Evolutionary conservation across 1,140 invertebrate species (phyloP).

Genomic region (Frieseomelitta varia): DNA sequence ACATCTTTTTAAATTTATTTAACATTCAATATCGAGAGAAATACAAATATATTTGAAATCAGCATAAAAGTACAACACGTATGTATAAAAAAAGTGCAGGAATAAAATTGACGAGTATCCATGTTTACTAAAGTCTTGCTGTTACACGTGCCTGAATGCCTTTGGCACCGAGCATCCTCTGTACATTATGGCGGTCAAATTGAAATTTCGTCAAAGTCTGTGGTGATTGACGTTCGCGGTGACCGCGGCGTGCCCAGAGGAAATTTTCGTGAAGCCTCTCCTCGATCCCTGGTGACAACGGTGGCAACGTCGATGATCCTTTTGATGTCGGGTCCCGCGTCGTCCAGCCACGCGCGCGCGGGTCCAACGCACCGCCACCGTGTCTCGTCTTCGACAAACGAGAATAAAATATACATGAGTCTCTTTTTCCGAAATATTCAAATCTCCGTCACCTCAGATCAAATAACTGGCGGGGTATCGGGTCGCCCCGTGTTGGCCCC

Average conservation of each 20-base stretch:
- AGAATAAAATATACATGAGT: constrained; percentile 81
- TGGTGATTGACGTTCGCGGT: background rate
- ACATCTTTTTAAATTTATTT: too few species aligned
- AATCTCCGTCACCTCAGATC: constrained; percentile 76
- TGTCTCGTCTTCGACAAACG: constrained; percentile 39
- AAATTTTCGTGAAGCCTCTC: background rate
- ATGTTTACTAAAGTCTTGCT: too few species aligned
- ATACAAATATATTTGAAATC: too few species aligned
- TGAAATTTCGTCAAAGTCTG: background rate
- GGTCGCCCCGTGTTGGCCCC: constrained; percentile 68
- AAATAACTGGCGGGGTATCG: constrained; percentile 78
- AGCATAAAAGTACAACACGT: too few species aligned
- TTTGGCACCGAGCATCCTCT: background rate
- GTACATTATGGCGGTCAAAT: background rate
- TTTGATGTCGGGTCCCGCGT: constrained; percentile 29
- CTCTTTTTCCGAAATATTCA: constrained; percentile 80
- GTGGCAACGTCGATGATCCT: constrained; percentile 27
- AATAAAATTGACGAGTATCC: too few species aligned
- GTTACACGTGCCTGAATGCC: too few species aligned
- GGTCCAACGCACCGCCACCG: too few species aligned
- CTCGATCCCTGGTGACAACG: constrained; percentile 18
- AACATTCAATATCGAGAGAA: too few species aligned
- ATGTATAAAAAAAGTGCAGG: too few species aligned
- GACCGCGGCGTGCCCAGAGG: background rate
- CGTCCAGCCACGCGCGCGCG: background rate